Evolutionary conservation across 2,113 vertebrate species (phyloP).

Genomic region (Cnemophilus loriae): DNA sequence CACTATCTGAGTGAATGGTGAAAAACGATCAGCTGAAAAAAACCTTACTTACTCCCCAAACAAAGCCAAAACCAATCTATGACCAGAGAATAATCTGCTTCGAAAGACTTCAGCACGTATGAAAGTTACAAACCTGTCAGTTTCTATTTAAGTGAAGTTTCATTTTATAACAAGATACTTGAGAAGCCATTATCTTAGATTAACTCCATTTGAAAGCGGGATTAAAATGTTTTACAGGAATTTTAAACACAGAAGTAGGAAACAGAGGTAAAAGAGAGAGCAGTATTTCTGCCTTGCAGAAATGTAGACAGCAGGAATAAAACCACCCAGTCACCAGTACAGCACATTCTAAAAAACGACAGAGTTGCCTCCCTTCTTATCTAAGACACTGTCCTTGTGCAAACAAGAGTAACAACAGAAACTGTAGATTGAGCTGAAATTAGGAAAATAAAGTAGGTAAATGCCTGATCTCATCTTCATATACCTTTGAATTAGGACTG

Average conservation of each 20-base stretch:
- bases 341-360: neutral
- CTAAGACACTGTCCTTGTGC: neutral
- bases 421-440: neutral
- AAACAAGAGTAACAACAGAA: fast-evolving
- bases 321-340: neutral
- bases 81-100: neutral
- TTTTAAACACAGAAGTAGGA: neutral
- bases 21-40: neutral
- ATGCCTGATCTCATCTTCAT: neutral
- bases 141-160: neutral
- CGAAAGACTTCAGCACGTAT: neutral
- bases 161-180: neutral
- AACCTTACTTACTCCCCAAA: neutral
- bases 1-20: neutral
- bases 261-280: neutral
- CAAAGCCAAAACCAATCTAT: neutral
- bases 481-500: neutral
- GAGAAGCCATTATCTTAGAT: neutral
- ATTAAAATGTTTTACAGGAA: neutral
- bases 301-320: neutral
- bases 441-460: neutral
- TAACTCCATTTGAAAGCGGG: neutral
- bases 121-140: neutral
- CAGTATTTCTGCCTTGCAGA: neutral
- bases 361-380: neutral